phyloP scores from a whole-genome alignment of 2,113 vertebrate genomes.

The Addax nasomaculatus region DNA sequence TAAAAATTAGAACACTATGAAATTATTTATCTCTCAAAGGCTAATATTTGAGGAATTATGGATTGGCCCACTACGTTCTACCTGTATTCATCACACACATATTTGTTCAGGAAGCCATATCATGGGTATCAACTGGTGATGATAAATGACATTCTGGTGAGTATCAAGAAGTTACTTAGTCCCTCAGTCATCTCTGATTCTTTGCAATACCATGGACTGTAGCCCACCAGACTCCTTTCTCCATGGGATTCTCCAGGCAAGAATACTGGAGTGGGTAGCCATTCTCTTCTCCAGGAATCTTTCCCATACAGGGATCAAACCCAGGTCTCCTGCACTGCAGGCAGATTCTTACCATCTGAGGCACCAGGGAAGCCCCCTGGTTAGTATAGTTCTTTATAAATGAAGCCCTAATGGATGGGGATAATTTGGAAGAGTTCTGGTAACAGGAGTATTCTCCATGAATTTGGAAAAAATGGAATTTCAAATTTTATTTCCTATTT shows the following conservation, averaged over 20 bases:
- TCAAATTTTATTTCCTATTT: neutral
- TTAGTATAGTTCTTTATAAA: neutral
- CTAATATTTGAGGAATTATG: neutral
- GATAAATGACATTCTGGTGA: neutral
- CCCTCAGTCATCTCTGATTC: neutral
- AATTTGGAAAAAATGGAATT: neutral
- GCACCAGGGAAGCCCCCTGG: neutral
- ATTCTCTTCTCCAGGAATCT: neutral
- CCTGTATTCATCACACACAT: neutral
- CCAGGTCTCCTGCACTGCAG: neutral
- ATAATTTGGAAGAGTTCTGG: neutral
- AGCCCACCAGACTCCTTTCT: neutral
- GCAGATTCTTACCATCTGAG: neutral
- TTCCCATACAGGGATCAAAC: neutral
- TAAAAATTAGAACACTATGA: neutral
- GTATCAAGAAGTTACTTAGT: neutral
- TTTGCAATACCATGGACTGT: neutral
- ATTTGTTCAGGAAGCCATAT: neutral
- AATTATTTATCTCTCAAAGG: neutral
- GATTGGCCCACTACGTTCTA: neutral
- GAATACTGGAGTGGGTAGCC: neutral
- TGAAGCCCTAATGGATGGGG: neutral
- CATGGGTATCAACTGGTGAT: neutral
- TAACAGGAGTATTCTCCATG: neutral
- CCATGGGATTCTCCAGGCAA: neutral